Evolutionary conservation across 2,797 vertebrate genomes (phyloP), one percentile per base, ranked within the genome.

Genomic region (Xenops minutus): DNA sequence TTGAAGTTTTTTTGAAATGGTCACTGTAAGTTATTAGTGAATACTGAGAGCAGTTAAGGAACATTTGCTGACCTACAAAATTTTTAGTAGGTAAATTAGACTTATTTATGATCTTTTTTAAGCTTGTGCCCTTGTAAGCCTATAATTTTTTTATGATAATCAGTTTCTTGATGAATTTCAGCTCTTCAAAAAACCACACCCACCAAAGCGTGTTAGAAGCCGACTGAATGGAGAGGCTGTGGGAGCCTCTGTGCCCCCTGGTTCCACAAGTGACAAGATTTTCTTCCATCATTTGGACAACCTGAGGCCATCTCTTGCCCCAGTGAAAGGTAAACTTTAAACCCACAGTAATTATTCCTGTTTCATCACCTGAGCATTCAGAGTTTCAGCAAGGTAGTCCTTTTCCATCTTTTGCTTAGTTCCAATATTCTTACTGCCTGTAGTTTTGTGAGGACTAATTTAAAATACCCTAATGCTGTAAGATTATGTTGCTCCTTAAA

Each of bases 201-300:
- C 99, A 52, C 99, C 99, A 2, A 99, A 99, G 95, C 98, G 99
- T 7, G 99, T 99, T 0, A 98, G 99, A 84, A 98, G 99, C 72
- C 98, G 98, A 84, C 96, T 98, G 43, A 99, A 99, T 0, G 99
- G 99, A 16, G 99, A 99, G 78, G 29, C 93, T 5, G 91, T 97
- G 1, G 98, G 98, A 18, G 24, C 98, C 52, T 98, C 98, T 32
- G 61, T 97, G 66, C 98, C 97, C 5, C 97, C 98, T 4, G 98
- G 98, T 84, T 98, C 98, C 95, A 98, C 98, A 20, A 91, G 98
- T 14, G 99, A 99, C 98, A 99, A 99, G 98, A 99, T 99, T 97
- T 99, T 99, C 96, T 99, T 99, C 97, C 99, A 99, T 96, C 99
- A 99, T 78, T 98, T 99, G 93, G 99, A 99, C 98, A 99, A 99